Base-by-base conservation (phyloP, 2,113 vertebrate species). In the Clinocottus analis region DNA sequence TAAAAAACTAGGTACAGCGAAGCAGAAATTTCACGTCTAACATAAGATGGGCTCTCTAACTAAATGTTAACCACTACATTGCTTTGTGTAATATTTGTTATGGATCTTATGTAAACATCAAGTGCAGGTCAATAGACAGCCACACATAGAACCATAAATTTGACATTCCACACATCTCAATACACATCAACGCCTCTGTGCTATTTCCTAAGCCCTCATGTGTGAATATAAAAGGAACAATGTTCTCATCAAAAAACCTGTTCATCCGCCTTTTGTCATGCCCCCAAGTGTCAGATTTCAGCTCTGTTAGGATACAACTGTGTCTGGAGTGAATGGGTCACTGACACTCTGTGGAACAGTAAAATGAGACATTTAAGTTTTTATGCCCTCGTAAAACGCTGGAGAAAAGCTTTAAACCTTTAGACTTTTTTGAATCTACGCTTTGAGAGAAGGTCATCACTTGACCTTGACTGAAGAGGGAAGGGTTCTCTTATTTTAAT, bases 261-360 rank as follows among this genome's bases (percentile, higher is more conserved):
- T 91, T 86, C 45, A 21, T 76, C 49, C 0, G 75, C 68, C 53
- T 82, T 19, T 3, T 29, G 49, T 35, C 7, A 59, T 23, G 67
- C 9, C 0, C 0, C 1, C 0, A 5, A 79, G 87, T 68, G 67
- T 92, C 91, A 85, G 31, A 77, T 92, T 91, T 81, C 87, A 76
- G 49, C 49, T 74, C 16, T 56, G 59, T 59, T 5, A 5, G 37
- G 51, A 73, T 0, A 9, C 41, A 23, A 68, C 35, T 31, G 10
- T 68, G 60, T 81, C 77, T 45, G 29, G 58, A 78, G 25, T 23
- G 61, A 83, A 83, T 23, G 25, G 2, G 16, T 75, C 45, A 7
- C 2, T 33, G 47, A 59, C 37, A 68, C 56, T 56, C 16, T 43
- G 49, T 33, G 7, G 43, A 10, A 11, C 31, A 59, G 1, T 27